These are phyloP conservation scores for Eurystomus glaucurus DNA, from an alignment of 2,797 vertebrate species.

Conservation along the genomic window DNA sequence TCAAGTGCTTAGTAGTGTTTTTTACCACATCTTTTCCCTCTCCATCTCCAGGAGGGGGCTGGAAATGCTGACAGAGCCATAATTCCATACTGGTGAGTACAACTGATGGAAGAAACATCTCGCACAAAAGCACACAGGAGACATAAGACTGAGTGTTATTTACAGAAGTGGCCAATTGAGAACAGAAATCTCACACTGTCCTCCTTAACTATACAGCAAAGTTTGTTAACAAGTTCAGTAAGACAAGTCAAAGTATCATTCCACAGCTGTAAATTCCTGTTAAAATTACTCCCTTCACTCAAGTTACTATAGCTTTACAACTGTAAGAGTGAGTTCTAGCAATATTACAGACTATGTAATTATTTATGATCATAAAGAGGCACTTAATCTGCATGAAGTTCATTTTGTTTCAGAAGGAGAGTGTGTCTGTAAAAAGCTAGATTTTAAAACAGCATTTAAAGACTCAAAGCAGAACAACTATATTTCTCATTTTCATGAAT, in stretches of 20 bases:
- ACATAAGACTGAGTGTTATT: slow-evolving; percentile 16
- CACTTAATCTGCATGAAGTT: background rate
- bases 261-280: background rate
- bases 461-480: background rate
- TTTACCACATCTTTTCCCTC: slow-evolving; percentile 37
- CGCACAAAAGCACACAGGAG: slow-evolving; percentile 10
- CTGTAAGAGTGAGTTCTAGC: background rate
- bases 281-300: background rate
- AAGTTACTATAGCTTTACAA: background rate
- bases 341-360: background rate
- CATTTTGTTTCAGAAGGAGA: background rate
- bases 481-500: background rate
- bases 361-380: background rate
- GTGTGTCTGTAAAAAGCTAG: background rate
- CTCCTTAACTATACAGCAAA: background rate
- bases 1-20: background rate
- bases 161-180: slow-evolving; percentile 36
- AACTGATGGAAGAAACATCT: slow-evolving; percentile 62
- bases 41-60: background rate
- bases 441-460: background rate
- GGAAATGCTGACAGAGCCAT: slow-evolving; percentile 63
- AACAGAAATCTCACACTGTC: slow-evolving; percentile 1
- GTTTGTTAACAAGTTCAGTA: background rate
- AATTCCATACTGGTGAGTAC: slow-evolving; percentile 34
- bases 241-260: background rate